Base-by-base conservation (phyloP, 1,140 invertebrate species). In the Samia ricini region DNA sequence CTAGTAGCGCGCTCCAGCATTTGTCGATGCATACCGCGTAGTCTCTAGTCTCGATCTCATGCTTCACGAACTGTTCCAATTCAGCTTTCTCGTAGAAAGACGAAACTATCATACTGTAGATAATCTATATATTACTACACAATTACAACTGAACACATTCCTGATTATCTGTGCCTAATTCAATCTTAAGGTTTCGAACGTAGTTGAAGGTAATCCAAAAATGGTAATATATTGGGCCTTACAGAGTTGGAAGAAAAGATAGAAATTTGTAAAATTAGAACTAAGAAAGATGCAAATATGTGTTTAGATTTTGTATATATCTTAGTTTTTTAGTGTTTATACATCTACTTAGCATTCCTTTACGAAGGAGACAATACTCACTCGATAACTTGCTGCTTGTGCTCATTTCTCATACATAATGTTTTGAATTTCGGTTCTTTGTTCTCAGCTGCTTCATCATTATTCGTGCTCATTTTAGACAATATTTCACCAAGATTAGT, bases 51-150 rank as follows among this genome's bases (percentile, higher is more conserved):
- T 89, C 83, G 18, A 95, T 93, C 24, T 93, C 92, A 12, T 93
- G 93, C 60, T 93, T 93, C 8, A 96, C 73, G 92, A 93, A 96
- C 77, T 94, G 93, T 78, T 97, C 96, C 66, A 97, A 78, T 77
- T 97, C 96, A 0, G 95, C 96, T 88, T 97, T 97, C 67, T 93
- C 92, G 78, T 95, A 96, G 79, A 97, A 97, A 84, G 96, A 96
- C 7, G 93, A 93, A 0, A 94, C 94, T 50, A 97, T 95, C 81
- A 97, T 96, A 22, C 95, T 97, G 77, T 7, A 74, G 69, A 22
- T 18, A 26, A 63, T 36, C 48, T 26, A 56, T 21, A 21, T 4
- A 26, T 26, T 26, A 26, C 8, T 26, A n/a, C n/a, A n/a, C n/a
- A n/a, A n/a, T n/a, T n/a, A n/a, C n/a, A n/a, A n/a, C n/a, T n/a